Conservation (phyloP, 2,888 invertebrate genomes). For the Neoascia interrupta region DNA sequence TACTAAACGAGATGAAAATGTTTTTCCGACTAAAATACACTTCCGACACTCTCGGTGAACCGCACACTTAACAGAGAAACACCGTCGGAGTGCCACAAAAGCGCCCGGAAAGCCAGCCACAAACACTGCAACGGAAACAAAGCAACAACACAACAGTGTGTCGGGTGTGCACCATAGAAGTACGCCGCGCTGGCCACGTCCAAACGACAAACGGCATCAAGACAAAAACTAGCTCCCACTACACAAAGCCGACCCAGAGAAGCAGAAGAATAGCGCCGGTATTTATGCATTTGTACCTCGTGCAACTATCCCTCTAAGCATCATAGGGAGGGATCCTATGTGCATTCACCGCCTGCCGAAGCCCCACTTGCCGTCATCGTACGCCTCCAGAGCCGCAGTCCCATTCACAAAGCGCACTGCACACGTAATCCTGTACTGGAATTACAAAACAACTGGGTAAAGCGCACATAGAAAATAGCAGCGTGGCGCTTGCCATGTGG, state of each 20-base stretch:
- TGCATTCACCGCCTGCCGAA: constrained; percentile 1
- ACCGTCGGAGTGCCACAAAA: constrained; percentile 38
- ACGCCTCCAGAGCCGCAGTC: constrained; percentile 18
- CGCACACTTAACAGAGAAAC: constrained; percentile 68
- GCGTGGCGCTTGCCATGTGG: constrained; percentile 45
- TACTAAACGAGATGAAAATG: constrained; percentile 64
- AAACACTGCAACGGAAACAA: constrained; percentile 57
- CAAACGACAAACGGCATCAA: constrained; percentile 12
- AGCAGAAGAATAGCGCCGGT: constrained; percentile 10
- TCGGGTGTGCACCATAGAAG: constrained; percentile 34
- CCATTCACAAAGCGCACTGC: constrained; percentile 54
- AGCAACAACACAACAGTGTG: constrained; percentile 35
- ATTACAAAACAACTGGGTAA: constrained; percentile 62
- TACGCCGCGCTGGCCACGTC: constrained; percentile 1
- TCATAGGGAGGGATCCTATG: constrained; percentile 23
- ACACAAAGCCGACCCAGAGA: constrained; percentile 1
- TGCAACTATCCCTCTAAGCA: constrained; percentile 63
- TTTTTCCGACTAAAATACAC: constrained; percentile 69
- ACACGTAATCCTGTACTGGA: constrained; percentile 55
- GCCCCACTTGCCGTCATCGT: not conserved
- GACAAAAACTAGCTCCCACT: constrained; percentile 48
- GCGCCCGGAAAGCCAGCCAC: constrained; percentile 27
- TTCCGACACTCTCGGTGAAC: constrained; percentile 71
- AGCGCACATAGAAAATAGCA: constrained; percentile 63
- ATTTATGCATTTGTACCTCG: constrained; percentile 16